Evolutionary conservation across 2,888 invertebrate species (phyloP).

Genomic region (Sinelater perroti): DNA sequence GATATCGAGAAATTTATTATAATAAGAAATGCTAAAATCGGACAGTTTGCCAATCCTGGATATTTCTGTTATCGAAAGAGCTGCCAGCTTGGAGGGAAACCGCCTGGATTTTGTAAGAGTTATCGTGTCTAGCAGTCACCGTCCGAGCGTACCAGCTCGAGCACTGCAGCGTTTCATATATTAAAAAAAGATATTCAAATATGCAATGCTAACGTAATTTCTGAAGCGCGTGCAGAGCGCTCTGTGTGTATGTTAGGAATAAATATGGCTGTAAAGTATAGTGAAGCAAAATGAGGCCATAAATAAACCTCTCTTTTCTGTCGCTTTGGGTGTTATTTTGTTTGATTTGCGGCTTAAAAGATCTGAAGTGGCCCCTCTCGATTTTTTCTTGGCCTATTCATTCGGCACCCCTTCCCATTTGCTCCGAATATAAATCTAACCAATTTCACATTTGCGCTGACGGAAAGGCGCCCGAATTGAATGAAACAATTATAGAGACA

Average conservation of each 20-base stretch:
- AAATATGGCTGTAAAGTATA: constrained; percentile 24
- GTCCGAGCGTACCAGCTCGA: constrained; percentile 8
- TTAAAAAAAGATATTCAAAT: constrained; percentile 15
- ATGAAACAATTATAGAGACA: not conserved
- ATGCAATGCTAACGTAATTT: constrained; percentile 11
- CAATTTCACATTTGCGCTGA: not conserved
- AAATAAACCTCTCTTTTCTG: constrained; percentile 27
- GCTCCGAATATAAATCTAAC: too few species aligned
- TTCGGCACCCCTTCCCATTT: not conserved
- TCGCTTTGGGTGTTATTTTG: constrained; percentile 20
- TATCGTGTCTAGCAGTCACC: constrained; percentile 19
- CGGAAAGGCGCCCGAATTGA: not conserved
- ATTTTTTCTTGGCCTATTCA: constrained; percentile 5
- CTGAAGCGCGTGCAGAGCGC: constrained; percentile 13
- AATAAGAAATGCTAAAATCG: constrained; percentile 21
- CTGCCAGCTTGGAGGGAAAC: constrained; percentile 12
- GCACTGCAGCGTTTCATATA: constrained; percentile 2
- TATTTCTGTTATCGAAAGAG: constrained; percentile 15
- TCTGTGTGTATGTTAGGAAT: constrained; percentile 22
- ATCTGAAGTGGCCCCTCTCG: constrained; percentile 15
- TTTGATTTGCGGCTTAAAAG: constrained; percentile 31
- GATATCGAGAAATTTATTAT: constrained; percentile 18
- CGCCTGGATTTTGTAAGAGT: constrained; percentile 17
- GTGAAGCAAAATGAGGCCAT: constrained; percentile 25
- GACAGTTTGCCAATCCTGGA: constrained; percentile 14